These are phyloP conservation scores for Caligus rogercresseyi DNA, from an alignment of 1,140 invertebrate genomes.

Conservation along the genomic window DNA sequence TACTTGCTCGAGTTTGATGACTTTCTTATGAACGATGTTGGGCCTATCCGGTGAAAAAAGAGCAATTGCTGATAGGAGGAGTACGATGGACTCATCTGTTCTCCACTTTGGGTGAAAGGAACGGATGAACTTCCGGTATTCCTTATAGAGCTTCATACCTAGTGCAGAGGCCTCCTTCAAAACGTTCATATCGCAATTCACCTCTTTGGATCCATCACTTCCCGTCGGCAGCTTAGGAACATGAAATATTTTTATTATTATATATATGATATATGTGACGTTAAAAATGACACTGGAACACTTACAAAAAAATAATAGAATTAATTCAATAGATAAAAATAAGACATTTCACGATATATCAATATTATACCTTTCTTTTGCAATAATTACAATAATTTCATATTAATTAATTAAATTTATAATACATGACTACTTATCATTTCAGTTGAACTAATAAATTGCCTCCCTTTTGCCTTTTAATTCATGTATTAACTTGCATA, in stretches of 20 bases:
- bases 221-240: background rate
- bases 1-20: conserved; percentile 61
- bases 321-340: no score
- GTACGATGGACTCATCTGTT: conserved; percentile 65
- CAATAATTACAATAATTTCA: no score
- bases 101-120: conserved; percentile 61
- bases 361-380: no score
- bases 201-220: conserved; percentile 31
- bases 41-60: conserved; percentile 65
- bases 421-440: no score
- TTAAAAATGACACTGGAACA: no score
- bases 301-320: no score
- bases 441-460: no score
- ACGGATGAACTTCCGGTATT: conserved; percentile 57
- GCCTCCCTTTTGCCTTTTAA: no score
- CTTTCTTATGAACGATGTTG: conserved; percentile 57
- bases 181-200: conserved; percentile 45
- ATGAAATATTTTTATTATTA: background rate
- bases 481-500: no score
- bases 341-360: no score
- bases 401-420: no score
- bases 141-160: conserved; percentile 56
- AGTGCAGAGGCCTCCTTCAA: conserved; percentile 53
- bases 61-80: conserved; percentile 71
- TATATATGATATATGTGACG: no score